Evolutionary conservation across 1,140 invertebrate species (phyloP), one percentile per base, ranked within the genome.

Genomic region (Aphelinus certus): DNA sequence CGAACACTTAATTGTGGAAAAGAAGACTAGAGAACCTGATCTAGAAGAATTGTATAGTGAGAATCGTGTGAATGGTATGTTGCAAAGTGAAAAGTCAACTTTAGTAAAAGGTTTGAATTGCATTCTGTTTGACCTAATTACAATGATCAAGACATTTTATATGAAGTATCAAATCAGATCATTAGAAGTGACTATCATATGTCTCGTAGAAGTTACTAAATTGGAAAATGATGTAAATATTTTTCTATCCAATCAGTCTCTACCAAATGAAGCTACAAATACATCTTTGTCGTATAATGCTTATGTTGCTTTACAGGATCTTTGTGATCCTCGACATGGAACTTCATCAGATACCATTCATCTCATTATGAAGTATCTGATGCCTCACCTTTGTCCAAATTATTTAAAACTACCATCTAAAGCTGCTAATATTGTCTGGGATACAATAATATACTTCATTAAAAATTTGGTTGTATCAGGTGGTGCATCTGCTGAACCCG

Each of bases 401-500:
- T 82, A 86, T 7, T 77, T 84, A 3, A 84, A 88, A 53, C 81
- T 88, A 4, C 84, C 89, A 42, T 62, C 82, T 1, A 89, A 87
- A 71, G 82, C 85, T 51, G 73, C 88, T 2, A 76, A 79, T 43
- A 78, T 87, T 1, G 76, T 90, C 1, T 86, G 87, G 71, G 88
- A 91, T 9, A 87, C 89, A 61, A 83, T 87, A 47, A 78, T 91
- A 9, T 75, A 81, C 10, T 92, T 92, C 81, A 78, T 92, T 0
- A 84, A 87, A 75, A 86, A 85, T 65, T 73, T 92, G 48, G 58
- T 90, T 45, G 71, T 82, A 42, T 71, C 81, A 26, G 73, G 88
- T 55, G 83, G 86, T 64, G 81, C 88, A 7, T 79, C 83, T 2
- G 82, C 86, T 3, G 75, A 87, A 55, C 58, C 74, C 42, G 87